These are phyloP conservation scores for Cyrtodaria siliqua DNA, from an alignment of 2,888 invertebrate genomes.

Conservation along the genomic window DNA sequence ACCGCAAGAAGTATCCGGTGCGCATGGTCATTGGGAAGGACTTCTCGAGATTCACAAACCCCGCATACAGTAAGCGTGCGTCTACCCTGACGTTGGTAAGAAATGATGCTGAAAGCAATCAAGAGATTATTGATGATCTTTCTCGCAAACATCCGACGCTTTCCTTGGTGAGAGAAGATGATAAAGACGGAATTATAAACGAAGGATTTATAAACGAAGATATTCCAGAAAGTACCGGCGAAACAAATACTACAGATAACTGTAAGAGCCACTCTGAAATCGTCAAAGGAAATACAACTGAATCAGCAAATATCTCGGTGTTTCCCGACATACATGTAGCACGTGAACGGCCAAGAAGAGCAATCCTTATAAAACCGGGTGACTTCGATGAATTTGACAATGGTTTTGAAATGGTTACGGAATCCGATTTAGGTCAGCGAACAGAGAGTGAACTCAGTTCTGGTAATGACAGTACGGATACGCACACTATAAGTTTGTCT, in stretches of 20 bases:
- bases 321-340: background rate
- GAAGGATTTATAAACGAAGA: background rate
- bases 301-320: background rate
- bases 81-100: constrained; percentile 66
- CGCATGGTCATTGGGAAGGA: constrained; percentile 79
- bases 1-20: constrained; percentile 78
- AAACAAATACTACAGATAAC: background rate
- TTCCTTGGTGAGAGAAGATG: constrained; percentile 26
- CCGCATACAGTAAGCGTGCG: constrained; percentile 65
- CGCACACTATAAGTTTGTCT: constrained; percentile 48
- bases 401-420: constrained; percentile 45
- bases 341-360: constrained; percentile 45
- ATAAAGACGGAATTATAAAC: constrained; percentile 4
- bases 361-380: constrained; percentile 41
- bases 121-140: background rate
- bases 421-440: constrained; percentile 44
- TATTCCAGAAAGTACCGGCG: background rate
- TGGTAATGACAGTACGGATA: constrained; percentile 56
- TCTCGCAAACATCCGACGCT: constrained; percentile 15
- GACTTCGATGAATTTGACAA: constrained; percentile 43
- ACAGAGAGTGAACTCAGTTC: constrained; percentile 54
- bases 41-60: constrained; percentile 76
- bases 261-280: background rate
- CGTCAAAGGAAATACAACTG: background rate
- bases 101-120: constrained; percentile 36